A percentile compares a stretch with the other conserved stretches of the same genome.
Conservation (phyloP, 2,113 vertebrate species). For the Rhea americana region DNA sequence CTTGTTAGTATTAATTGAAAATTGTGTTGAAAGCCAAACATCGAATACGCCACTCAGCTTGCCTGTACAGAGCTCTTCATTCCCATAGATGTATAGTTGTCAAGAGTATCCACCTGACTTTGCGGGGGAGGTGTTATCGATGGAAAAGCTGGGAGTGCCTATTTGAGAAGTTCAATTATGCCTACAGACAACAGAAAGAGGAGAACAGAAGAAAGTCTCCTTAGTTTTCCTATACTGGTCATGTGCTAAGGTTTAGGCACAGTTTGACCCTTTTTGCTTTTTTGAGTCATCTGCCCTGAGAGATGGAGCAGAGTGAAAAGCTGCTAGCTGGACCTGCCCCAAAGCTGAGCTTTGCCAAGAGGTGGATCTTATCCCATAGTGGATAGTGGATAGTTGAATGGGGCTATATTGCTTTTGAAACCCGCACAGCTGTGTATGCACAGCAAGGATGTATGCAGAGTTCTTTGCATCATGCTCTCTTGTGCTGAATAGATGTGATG, state of each 20-base stretch:
- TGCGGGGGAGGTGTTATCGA: background rate
- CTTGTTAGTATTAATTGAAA: background rate
- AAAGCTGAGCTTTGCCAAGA: background rate
- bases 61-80: background rate
- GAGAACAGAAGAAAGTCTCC: background rate
- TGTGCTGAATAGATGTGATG: background rate
- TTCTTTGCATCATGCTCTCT: background rate
- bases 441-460: no score
- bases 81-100: background rate
- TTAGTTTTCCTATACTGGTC: background rate
- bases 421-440: background rate
- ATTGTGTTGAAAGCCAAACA: background rate
- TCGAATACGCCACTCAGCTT: background rate
- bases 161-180: background rate
- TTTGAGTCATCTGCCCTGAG: background rate
- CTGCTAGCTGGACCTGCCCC: background rate
- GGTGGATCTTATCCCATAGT: background rate
- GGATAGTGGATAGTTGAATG: background rate
- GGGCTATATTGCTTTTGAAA: background rate
- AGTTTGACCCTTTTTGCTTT: background rate
- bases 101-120: background rate
- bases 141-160: background rate
- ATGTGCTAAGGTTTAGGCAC: rapidly evolving
- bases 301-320: background rate
- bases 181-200: background rate